phyloP scores from a whole-genome alignment of 2,888 invertebrate species.

The Campoplex capitator region DNA sequence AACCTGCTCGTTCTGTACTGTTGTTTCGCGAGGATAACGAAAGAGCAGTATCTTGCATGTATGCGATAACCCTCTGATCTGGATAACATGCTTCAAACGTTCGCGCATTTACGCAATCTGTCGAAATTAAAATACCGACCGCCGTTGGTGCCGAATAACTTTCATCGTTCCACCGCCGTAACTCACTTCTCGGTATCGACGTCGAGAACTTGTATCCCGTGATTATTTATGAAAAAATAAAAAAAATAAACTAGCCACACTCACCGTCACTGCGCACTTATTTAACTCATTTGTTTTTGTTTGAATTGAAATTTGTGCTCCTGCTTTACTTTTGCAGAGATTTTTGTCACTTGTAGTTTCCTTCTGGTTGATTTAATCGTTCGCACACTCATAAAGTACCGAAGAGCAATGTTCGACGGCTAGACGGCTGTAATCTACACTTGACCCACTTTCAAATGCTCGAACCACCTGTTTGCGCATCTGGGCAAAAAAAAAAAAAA shows the following conservation, averaged over 20 bases:
- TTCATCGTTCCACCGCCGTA: not conserved
- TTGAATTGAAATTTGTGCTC: no score
- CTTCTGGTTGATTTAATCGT: not conserved
- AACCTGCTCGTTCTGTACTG: constrained; percentile 41
- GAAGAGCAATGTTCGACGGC: not conserved
- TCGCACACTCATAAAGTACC: constrained; percentile 10
- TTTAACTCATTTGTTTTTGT: not conserved
- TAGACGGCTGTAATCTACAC: constrained; percentile 26
- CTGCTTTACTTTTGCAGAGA: not conserved
- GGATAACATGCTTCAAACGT: constrained; percentile 38
- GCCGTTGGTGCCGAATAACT: not conserved
- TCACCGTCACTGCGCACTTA: no score
- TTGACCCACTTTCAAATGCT: constrained; percentile 37
- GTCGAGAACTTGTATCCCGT: not conserved
- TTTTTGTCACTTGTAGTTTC: not conserved
- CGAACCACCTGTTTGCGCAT: constrained; percentile 46
- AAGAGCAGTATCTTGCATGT: constrained; percentile 1
- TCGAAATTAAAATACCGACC: constrained; percentile 6
- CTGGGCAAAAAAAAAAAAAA: not conserved
- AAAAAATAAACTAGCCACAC: not conserved
- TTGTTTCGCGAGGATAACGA: constrained; percentile 9
- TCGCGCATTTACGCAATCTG: not conserved
- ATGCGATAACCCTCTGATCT: not conserved
- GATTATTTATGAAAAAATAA: not conserved
- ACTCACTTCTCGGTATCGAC: no score